Evolutionary conservation across 2,888 invertebrate species (phyloP), one percentile per base, ranked within the genome.

Genomic region (Acrobasis consociella): DNA sequence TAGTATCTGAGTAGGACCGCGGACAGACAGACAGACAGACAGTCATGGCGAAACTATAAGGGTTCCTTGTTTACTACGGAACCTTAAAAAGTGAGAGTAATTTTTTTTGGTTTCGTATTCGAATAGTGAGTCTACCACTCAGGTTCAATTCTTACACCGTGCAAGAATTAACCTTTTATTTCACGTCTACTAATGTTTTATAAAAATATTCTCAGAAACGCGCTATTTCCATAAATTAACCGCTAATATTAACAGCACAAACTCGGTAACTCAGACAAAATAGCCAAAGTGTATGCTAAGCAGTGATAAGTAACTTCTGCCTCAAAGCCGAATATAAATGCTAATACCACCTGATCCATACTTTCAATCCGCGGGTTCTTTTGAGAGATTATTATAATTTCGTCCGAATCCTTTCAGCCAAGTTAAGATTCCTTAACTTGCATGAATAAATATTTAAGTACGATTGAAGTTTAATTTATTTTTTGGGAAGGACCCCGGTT

Each of bases 311-410:
- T 86, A 86, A 88, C 86, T 89, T 85, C 80, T 82, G 83, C 82
- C 83, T 82, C 80, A 80, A 85, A 83, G 84, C 83, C 82, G 88
- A 89, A 89, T 90, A 87, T 88, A 89, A 90, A 91, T 89, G 88
- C 83, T 85, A 91, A 90, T 87, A 73, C 81, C 74, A 77, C 73
- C 85, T 86, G 85, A 90, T 88, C 89, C 86, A 86, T 85, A 87
- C 85, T 87, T 87, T 83, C 86, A 86, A 88, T 87, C 83, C 76
- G 70, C 68, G 65, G 79, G 81, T 85, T 83, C 85, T 85, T 87
- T 85, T 80, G 78, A 82, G 77, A 83, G 89, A 89, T 89, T 90
- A 90, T 91, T 88, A 87, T 89, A 90, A 90, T 89, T 87, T 85
- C 72, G 76, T 76, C 78, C 71, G 76, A 88, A 89, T 87, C 86